phyloP scores from a whole-genome alignment of 2,888 invertebrate species.

The Alentia gelatinosa region DNA sequence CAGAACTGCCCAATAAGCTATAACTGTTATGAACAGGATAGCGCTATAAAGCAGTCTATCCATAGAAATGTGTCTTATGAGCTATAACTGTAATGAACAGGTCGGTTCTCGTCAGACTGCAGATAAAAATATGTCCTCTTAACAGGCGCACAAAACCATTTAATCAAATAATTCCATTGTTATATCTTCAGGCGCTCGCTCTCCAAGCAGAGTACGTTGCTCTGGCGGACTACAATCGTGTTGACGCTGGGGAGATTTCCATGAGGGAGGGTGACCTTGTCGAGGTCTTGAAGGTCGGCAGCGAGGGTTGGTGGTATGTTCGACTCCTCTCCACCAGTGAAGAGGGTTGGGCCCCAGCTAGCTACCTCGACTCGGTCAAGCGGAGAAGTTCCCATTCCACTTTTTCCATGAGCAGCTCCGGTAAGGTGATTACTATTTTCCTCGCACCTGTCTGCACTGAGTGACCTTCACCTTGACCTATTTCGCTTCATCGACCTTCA shows the following conservation, averaged over 20 bases:
- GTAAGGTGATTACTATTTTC: constrained; percentile 49
- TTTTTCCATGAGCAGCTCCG: constrained; percentile 56
- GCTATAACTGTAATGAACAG: background rate
- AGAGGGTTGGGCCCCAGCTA: constrained; percentile 95
- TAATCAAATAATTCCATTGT: too few relatives aligned
- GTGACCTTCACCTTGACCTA: background rate
- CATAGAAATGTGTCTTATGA: too few relatives aligned
- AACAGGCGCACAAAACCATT: too few relatives aligned
- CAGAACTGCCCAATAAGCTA: background rate
- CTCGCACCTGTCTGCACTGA: constrained; percentile 19
- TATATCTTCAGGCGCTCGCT: background rate
- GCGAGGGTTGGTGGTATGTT: constrained; percentile 98
- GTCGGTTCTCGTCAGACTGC: background rate
- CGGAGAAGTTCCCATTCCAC: constrained; percentile 60
- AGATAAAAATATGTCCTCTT: too few relatives aligned
- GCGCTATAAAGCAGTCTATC: background rate
- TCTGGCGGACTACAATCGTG: constrained; percentile 94
- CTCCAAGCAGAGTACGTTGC: constrained; percentile 83
- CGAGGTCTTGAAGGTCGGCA: constrained; percentile 94
- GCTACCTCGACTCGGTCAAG: constrained; percentile 83
- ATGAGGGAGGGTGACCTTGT: constrained; percentile 94
- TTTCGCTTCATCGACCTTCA: constrained; percentile 13
- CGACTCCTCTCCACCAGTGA: constrained; percentile 85
- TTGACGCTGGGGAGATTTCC: constrained; percentile 94
- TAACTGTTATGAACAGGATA: background rate